phyloP scores from a whole-genome alignment of 2,888 invertebrate species.

The Amphipyra berbera region DNA sequence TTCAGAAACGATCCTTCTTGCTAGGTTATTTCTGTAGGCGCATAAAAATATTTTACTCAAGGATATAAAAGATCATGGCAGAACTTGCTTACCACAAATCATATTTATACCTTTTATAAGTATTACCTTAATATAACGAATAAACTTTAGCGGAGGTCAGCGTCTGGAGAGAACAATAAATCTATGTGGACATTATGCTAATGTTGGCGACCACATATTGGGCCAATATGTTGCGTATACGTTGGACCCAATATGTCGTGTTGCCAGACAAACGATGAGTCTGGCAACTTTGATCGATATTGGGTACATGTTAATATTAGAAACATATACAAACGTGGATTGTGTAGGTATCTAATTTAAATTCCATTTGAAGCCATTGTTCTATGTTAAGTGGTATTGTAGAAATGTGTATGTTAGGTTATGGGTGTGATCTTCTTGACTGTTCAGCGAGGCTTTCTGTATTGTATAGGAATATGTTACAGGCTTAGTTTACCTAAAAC shows the following conservation, averaged over 20 bases:
- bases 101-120: conserved; percentile 56
- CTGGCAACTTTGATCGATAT: conserved; percentile 31
- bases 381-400: conserved; percentile 7
- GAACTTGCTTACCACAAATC: conserved; percentile 49
- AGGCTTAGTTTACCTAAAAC: too few relatives aligned
- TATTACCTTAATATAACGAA: conserved; percentile 49
- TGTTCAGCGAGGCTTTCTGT: background rate
- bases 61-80: conserved; percentile 39
- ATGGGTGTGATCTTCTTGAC: conserved; percentile 3
- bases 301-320: conserved; percentile 30
- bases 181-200: conserved; percentile 55
- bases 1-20: conserved; percentile 21
- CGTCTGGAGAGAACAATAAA: conserved; percentile 53
- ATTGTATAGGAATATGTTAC: too few relatives aligned
- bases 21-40: background rate
- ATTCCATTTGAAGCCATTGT: conserved; percentile 43
- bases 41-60: conserved; percentile 38
- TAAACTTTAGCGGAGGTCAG: conserved; percentile 50
- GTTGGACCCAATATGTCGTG: conserved; percentile 39
- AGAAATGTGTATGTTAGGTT: conserved; percentile 4
- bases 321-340: conserved; percentile 13
- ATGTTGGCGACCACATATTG: conserved; percentile 57
- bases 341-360: conserved; percentile 44
- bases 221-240: conserved; percentile 33
- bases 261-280: conserved; percentile 8